A percentile compares a stretch with the other conserved stretches of the same genome.
phyloP scores from a whole-genome alignment of 1,140 invertebrate genomes.

The Portunus trituberculatus region DNA sequence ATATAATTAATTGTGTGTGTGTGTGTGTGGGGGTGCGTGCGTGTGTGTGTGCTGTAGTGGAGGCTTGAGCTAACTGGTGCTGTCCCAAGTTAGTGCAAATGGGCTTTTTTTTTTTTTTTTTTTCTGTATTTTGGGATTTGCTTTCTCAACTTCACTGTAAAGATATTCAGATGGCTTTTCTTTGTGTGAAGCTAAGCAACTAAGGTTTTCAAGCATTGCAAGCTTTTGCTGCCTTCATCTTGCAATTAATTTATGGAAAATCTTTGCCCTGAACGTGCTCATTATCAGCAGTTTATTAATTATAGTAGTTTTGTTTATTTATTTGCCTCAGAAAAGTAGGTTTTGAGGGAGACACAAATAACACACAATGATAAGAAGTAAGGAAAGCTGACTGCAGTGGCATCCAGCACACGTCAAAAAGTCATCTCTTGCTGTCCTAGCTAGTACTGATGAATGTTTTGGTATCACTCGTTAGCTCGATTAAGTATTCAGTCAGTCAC shows the following conservation, averaged over 20 bases:
- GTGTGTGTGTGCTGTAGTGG: too few relatives aligned
- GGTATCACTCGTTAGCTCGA: too few relatives aligned
- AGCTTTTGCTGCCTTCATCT: neutral
- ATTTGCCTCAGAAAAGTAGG: neutral
- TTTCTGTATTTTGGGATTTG: conserved; percentile 9
- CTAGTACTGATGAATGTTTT: too few relatives aligned
- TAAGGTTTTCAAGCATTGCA: neutral
- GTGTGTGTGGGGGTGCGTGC: too few relatives aligned
- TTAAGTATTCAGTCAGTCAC: too few relatives aligned
- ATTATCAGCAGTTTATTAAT: neutral
- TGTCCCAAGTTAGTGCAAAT: too few relatives aligned
- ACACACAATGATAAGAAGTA: neutral
- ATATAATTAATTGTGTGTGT: too few relatives aligned
- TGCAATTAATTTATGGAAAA: neutral
- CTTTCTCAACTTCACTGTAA: neutral
- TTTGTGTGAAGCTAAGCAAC: neutral
- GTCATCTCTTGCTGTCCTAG: too few relatives aligned
- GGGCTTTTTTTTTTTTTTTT: too few relatives aligned
- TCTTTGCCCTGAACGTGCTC: neutral
- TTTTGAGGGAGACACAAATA: neutral
- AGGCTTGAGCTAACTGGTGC: too few relatives aligned
- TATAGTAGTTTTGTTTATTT: neutral
- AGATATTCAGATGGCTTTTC: neutral
- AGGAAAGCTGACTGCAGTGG: neutral
- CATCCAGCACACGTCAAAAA: neutral